Conservation (phyloP, 2,797 vertebrate genomes). For the Sebastes ruberrimus region DNA sequence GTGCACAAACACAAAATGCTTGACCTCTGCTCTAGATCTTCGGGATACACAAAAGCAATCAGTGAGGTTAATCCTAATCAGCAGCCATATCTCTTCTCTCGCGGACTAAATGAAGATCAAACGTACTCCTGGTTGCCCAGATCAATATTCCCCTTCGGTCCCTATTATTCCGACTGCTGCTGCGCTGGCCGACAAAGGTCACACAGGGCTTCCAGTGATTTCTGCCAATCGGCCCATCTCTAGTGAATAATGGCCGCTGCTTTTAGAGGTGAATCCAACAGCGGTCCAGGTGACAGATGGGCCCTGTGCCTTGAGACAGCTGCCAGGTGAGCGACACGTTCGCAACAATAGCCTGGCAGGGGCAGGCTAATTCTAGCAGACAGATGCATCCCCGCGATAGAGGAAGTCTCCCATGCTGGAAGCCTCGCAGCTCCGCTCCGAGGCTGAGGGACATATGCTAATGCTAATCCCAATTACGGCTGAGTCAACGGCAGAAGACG, state of each 20-base stretch:
- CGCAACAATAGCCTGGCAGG: conserved; percentile 64
- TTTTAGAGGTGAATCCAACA: conserved; percentile 60
- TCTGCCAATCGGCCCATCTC: conserved; percentile 54
- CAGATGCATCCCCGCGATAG: conserved; percentile 48
- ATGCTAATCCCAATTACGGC: conserved; percentile 73
- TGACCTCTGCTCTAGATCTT: conserved; percentile 21
- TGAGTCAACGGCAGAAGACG: conserved; percentile 56
- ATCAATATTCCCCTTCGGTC: conserved; percentile 46
- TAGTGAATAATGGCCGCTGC: conserved; percentile 44
- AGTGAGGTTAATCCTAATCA: conserved; percentile 15
- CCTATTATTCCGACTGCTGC: conserved; percentile 23
- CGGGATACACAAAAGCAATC: conserved; percentile 5
- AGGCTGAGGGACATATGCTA: conserved; percentile 65
- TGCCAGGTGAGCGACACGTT: conserved; percentile 68
- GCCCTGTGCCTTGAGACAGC: conserved; percentile 59
- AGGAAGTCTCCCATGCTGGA: conserved; percentile 29
- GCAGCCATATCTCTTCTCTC: not conserved
- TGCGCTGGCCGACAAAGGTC: conserved; percentile 29
- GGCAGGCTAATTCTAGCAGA: conserved; percentile 59
- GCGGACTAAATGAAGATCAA: conserved; percentile 10
- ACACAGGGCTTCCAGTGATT: conserved; percentile 31
- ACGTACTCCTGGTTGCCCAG: not conserved
- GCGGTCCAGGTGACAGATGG: conserved; percentile 72
- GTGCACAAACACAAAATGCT: not conserved
- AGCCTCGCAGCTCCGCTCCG: conserved; percentile 22